These are phyloP conservation scores for Chromis chromis DNA, from an alignment of 2,797 vertebrate genomes.

Conservation along the genomic window DNA sequence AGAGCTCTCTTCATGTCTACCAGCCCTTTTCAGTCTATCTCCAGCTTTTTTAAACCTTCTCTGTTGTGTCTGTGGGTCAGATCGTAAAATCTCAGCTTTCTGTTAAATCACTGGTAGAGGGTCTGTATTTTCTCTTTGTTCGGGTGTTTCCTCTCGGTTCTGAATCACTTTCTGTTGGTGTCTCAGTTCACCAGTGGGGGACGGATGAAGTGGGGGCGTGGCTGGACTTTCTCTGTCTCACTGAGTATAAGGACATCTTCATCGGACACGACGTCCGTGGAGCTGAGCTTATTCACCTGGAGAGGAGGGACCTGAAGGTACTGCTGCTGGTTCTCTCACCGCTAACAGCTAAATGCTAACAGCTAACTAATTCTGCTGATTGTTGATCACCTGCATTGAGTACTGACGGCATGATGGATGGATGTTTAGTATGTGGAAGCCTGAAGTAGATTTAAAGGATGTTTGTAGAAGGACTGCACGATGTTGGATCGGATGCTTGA, in stretches of 20 bases:
- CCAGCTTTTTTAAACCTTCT: too few species aligned
- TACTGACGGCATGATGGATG: too few species aligned
- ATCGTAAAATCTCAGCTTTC: too few species aligned
- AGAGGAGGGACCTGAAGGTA: constrained; percentile 99
- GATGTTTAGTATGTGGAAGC: too few species aligned
- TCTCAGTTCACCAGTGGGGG: constrained; percentile 96
- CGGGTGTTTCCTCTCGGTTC: constrained; percentile 28
- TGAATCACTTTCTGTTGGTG: constrained; percentile 72
- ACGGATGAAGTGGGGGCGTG: constrained; percentile 96
- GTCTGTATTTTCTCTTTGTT: constrained; percentile 11
- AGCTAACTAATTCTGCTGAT: not conserved
- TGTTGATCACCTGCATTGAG: not conserved
- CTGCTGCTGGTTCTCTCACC: not conserved
- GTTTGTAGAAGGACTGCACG: too few species aligned
- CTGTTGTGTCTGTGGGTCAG: too few species aligned
- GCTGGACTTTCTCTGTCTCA: constrained; percentile 96
- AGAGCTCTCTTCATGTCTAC: not conserved
- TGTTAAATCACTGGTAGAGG: constrained; percentile 11
- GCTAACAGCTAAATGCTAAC: not conserved
- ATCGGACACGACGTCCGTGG: constrained; percentile 95
- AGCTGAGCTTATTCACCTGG: constrained; percentile 95
- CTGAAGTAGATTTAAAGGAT: too few species aligned
- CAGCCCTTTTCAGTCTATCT: not conserved
- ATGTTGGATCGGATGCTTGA: too few species aligned
- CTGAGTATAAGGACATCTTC: constrained; percentile 98